A percentile compares a stretch with the other conserved stretches of the same genome.
These are phyloP conservation scores for Parasteatoda tepidariorum DNA, from an alignment of 1,140 invertebrate genomes.

Conservation along the genomic window DNA sequence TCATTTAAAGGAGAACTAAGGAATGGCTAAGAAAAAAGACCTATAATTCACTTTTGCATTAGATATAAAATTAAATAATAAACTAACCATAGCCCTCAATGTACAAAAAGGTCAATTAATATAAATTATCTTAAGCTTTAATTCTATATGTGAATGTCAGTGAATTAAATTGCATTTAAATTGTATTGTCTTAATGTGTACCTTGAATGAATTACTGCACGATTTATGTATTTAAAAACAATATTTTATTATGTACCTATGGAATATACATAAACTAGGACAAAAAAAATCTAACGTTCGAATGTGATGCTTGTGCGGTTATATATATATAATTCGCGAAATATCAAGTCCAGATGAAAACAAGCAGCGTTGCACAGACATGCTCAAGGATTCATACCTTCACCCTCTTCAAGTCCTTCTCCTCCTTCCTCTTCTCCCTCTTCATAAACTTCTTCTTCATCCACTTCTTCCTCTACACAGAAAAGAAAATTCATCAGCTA, in stretches of 20 bases:
- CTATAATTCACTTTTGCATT: too few species aligned
- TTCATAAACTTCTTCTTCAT: conserved; percentile 67
- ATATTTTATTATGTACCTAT: conserved; percentile 59
- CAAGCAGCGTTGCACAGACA: conserved; percentile 32
- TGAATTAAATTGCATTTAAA: too few species aligned
- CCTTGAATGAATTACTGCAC: conserved; percentile 8
- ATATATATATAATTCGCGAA: conserved; percentile 38
- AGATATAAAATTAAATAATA: too few species aligned
- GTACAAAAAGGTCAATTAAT: too few species aligned
- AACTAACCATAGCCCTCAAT: too few species aligned
- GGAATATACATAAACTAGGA: conserved; percentile 58
- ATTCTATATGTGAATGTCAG: too few species aligned
- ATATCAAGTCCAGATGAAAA: conserved; percentile 34
- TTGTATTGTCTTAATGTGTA: not conserved
- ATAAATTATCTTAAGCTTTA: too few species aligned
- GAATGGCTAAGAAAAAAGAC: too few species aligned
- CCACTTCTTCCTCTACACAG: conserved; percentile 63
- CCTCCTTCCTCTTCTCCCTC: conserved; percentile 65
- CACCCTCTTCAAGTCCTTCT: conserved; percentile 61
- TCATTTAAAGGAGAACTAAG: too few species aligned
- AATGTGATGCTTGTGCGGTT: conserved; percentile 52
- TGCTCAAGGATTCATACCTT: conserved; percentile 54
- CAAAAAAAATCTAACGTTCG: conserved; percentile 51
- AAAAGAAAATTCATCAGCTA: conserved; percentile 27
- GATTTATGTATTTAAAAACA: conserved; percentile 55